phyloP scores from a whole-genome alignment of 2,888 invertebrate species.

The Drosophila fulvimacula region DNA sequence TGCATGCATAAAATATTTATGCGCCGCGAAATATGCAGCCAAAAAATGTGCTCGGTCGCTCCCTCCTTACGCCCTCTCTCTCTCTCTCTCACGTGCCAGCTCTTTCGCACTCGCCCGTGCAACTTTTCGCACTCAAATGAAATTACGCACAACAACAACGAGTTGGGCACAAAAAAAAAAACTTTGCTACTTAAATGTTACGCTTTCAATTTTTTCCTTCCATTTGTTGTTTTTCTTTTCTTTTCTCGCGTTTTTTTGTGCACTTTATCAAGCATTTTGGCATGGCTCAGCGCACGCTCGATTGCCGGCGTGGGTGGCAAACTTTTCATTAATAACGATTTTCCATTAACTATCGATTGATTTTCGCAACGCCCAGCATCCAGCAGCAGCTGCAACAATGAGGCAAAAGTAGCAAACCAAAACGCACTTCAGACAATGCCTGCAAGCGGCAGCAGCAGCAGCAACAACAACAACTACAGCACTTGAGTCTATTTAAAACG shows the following conservation, averaged over 20 bases:
- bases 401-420: conserved; percentile 68
- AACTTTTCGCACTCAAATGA: conserved; percentile 81
- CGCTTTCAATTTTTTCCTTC: conserved; percentile 52
- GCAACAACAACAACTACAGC: conserved; percentile 56
- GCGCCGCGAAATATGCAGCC: conserved; percentile 75
- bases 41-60: conserved; percentile 44
- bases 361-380: conserved; percentile 77
- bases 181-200: conserved; percentile 77
- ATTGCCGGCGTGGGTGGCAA: conserved; percentile 69
- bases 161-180: conserved; percentile 17
- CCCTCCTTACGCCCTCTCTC: conserved; percentile 2
- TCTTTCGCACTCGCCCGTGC: conserved; percentile 66
- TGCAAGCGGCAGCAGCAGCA: conserved; percentile 49
- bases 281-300: conserved; percentile 80
- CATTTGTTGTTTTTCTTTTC: conserved; percentile 25
- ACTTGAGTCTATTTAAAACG: conserved; percentile 80
- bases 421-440: conserved; percentile 81
- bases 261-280: conserved; percentile 83
- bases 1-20: conserved; percentile 78
- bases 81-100: not conserved
- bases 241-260: conserved; percentile 22
- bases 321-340: conserved; percentile 85
- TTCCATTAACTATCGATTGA: conserved; percentile 85
- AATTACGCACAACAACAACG: conserved; percentile 72
- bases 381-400: conserved; percentile 47